Conservation (phyloP, 1,140 invertebrate genomes). For the Heliconius hewitsoni region DNA sequence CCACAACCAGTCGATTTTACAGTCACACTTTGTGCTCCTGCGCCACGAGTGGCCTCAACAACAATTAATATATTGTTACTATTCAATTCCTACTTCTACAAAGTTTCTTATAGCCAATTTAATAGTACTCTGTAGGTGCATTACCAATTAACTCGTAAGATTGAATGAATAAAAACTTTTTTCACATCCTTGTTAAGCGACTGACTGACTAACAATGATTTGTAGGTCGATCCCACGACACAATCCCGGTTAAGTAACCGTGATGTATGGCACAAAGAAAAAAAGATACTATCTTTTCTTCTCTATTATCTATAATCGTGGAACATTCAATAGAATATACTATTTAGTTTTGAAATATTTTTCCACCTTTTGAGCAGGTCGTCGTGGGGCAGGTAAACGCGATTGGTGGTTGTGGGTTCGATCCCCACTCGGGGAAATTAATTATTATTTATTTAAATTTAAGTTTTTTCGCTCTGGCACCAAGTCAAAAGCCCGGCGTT, state of each 20-base stretch:
- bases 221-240: conserved; percentile 38
- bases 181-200: conserved; percentile 33
- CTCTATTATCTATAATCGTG: conserved; percentile 1
- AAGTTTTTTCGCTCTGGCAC: too few relatives aligned
- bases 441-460: too few relatives aligned
- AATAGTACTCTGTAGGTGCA: neutral
- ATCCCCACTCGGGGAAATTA: too few relatives aligned
- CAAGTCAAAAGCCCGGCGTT: too few relatives aligned
- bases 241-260: conserved; percentile 31
- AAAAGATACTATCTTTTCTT: conserved; percentile 19
- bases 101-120: neutral
- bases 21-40: too few relatives aligned
- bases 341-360: neutral
- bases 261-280: conserved; percentile 22
- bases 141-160: conserved; percentile 17
- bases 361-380: neutral
- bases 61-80: neutral
- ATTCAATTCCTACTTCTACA: neutral
- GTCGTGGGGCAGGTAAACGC: too few relatives aligned
- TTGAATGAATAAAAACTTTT: conserved; percentile 23
- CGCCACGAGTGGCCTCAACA: too few relatives aligned
- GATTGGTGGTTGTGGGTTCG: too few relatives aligned
- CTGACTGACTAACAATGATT: conserved; percentile 33
- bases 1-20: too few relatives aligned
- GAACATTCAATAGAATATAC: neutral